phyloP scores from a whole-genome alignment of 2,113 vertebrate species.

The Himantopus leucocephalus region DNA sequence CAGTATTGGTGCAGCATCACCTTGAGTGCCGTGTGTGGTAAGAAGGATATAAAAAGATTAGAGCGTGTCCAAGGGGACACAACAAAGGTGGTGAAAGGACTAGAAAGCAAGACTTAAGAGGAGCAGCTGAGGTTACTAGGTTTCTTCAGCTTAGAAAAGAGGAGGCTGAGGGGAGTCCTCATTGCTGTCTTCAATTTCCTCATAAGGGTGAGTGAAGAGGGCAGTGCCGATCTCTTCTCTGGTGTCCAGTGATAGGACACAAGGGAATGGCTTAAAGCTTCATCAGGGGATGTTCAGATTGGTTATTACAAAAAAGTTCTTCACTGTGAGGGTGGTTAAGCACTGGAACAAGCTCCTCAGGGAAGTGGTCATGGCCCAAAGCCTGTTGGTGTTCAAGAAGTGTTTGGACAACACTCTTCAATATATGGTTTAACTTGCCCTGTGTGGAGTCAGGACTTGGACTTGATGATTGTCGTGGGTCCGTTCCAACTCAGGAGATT shows the following conservation, averaged over 20 bases:
- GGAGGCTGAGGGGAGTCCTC: neutral
- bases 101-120: neutral
- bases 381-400: neutral
- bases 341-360: neutral
- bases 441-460: neutral
- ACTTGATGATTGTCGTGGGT: accelerated
- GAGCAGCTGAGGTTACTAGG: neutral
- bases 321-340: neutral
- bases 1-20: neutral
- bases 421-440: neutral
- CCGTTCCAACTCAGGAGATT: neutral
- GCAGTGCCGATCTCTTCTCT: neutral
- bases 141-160: neutral
- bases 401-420: neutral
- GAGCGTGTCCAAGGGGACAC: neutral
- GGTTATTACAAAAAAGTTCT: neutral
- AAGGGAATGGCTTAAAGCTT: neutral
- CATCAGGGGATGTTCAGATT: neutral
- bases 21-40: neutral
- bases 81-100: neutral
- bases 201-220: neutral
- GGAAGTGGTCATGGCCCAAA: neutral
- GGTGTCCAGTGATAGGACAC: neutral
- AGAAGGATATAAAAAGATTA: neutral
- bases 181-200: neutral